Evolutionary conservation across 2,888 invertebrate species (phyloP), one percentile per base, ranked within the genome.

Genomic region (Caenorhabditis sp.): DNA sequence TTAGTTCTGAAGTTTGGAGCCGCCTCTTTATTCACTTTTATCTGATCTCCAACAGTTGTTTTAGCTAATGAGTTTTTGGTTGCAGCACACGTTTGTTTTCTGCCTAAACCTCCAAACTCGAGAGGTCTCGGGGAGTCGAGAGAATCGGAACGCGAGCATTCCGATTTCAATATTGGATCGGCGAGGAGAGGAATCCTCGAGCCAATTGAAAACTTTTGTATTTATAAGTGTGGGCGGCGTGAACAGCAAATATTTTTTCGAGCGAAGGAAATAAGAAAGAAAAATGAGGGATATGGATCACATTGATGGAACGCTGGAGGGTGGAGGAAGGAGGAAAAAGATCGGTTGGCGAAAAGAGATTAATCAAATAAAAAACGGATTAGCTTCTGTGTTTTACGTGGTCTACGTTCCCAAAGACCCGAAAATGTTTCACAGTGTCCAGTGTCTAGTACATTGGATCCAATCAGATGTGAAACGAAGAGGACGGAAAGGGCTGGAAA

Each of bases 311-410:
- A 50, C 47, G 44, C 9, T 15, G 20, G 40, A 51, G 67, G 26
- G 28, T 40, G 26, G 26, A 47, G 18, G 18, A 61, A 47, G 24
- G 1, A 9, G 40, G n/a, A 22, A 3, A 6, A 35, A 60, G 40
- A 60, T 37, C 32, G 37, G 37, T 37, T 40, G 32, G 40, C 18
- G n/a, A n/a, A n/a, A n/a, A n/a, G n/a, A 26, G 61, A 61, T 61
- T 61, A 61, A 61, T 61, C 61, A 61, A 61, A 61, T 61, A 61
- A 60, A 40, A 47, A 61, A 61, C 28, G 61, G 61, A 44, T 61
- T 61, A 61, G 47, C 37, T 37, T 4, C 22, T 15, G 15, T 13
- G 40, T 22, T 22, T 40, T 37, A 2, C 24, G 9, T 40, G 22
- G 20, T 22, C 20, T 35, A 18, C 20, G 32, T 37, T 58, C 35